phyloP scores from a whole-genome alignment of 1,140 invertebrate species.

The Apocrypta bakeri region DNA sequence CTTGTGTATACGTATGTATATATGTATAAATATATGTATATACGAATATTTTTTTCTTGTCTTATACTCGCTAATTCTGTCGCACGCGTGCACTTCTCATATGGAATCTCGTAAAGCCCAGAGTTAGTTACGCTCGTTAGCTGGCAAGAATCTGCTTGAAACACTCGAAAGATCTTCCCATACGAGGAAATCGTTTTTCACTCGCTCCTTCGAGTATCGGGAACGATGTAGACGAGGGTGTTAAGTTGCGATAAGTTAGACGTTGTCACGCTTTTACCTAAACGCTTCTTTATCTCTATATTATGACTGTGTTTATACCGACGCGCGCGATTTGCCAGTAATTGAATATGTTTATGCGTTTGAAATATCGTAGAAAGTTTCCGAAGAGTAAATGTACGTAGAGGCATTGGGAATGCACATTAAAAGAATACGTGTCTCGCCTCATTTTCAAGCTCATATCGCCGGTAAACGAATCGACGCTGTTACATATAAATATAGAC shows the following conservation, averaged over 20 bases:
- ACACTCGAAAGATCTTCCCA: neutral
- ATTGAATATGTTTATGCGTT: neutral
- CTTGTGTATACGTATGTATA: neutral
- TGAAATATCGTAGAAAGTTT: neutral
- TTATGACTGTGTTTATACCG: neutral
- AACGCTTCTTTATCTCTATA: neutral
- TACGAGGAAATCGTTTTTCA: neutral
- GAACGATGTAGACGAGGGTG: no score
- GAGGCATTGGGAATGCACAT: no score
- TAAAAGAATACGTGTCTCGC: no score
- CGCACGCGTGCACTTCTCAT: no score
- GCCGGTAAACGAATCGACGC: no score
- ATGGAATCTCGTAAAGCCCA: conserved; percentile 52
- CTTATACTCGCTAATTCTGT: neutral
- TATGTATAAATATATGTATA: neutral
- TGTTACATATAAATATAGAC: no score
- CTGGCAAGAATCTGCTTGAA: no score
- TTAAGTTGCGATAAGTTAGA: neutral
- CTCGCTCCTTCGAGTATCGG: neutral
- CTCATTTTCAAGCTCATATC: no score
- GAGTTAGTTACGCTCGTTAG: conserved; percentile 63
- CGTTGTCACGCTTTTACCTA: neutral
- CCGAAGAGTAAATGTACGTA: no score
- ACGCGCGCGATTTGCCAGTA: neutral
- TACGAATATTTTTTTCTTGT: no score